These are phyloP conservation scores for Hipparchia sbordonii DNA, from an alignment of 2,888 invertebrate species.

Conservation along the genomic window DNA sequence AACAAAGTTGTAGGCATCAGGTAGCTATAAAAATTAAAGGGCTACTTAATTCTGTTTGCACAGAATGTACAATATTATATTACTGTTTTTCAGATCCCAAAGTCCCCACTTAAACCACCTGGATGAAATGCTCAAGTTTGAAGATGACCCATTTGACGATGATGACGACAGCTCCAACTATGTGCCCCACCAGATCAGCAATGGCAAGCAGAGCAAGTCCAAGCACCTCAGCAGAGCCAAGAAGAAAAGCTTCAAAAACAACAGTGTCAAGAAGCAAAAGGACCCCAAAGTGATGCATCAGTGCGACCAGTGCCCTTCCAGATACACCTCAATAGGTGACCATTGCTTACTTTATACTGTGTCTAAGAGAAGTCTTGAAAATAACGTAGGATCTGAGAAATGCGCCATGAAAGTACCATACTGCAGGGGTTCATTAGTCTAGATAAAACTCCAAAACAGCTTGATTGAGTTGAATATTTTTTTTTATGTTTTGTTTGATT, in stretches of 20 bases:
- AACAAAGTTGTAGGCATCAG: too few species aligned
- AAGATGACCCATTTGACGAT: slow-evolving; percentile 56
- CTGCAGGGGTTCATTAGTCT: too few species aligned
- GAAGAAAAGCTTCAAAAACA: slow-evolving; percentile 29
- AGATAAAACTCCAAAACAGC: too few species aligned
- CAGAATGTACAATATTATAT: neutral
- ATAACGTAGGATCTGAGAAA: too few species aligned
- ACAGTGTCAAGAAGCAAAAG: slow-evolving; percentile 41
- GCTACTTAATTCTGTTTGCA: too few species aligned
- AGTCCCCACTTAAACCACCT: slow-evolving; percentile 36
- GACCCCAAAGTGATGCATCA: slow-evolving; percentile 59
- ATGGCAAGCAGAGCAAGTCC: slow-evolving; percentile 38
- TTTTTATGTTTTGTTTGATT: too few species aligned
- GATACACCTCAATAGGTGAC: slow-evolving; percentile 67
- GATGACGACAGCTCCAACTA: slow-evolving; percentile 54
- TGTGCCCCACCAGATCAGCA: slow-evolving; percentile 48
- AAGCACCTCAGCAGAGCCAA: slow-evolving; percentile 17
- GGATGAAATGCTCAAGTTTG: slow-evolving; percentile 46
- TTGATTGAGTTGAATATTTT: too few species aligned
- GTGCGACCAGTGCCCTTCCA: slow-evolving; percentile 71
- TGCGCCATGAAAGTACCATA: too few species aligned
- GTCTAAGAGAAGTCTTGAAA: too few species aligned
- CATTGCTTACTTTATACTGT: slow-evolving; percentile 10
- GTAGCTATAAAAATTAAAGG: too few species aligned
- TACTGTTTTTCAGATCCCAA: slow-evolving; percentile 36